Percentiles rank a stretch among this genome's conserved stretches.
These are phyloP conservation scores for Sisor rabdophorus DNA, from an alignment of 2,113 vertebrate genomes.

Conservation along the genomic window DNA sequence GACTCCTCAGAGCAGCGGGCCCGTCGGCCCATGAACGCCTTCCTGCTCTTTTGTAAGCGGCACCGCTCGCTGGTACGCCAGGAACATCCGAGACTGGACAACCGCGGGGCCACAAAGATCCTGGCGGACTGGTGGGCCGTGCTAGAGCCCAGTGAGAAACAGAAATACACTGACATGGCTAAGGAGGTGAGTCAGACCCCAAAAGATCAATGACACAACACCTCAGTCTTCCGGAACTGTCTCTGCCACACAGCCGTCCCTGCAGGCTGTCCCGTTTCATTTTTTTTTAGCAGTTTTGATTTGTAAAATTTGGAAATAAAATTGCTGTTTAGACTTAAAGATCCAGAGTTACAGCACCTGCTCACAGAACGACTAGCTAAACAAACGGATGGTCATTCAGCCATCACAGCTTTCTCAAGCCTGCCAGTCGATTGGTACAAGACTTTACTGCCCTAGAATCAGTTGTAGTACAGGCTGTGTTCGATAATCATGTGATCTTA, in stretches of 20 bases:
- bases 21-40: conserved; percentile 96
- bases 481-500: neutral
- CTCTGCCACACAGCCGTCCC: neutral
- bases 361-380: neutral
- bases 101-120: conserved; percentile 97
- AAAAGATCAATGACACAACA: neutral
- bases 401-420: neutral
- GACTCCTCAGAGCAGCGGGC: conserved; percentile 89
- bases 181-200: conserved; percentile 82
- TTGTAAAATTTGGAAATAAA: neutral
- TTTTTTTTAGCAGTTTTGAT: neutral
- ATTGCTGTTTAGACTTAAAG: neutral
- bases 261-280: neutral
- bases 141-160: conserved; percentile 95
- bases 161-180: conserved; percentile 99
- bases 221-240: neutral
- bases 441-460: neutral
- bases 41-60: conserved; percentile 96
- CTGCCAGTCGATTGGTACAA: neutral
- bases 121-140: conserved; percentile 98
- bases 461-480: too few species aligned
- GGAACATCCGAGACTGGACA: conserved; percentile 94
- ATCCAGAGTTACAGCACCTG: neutral
- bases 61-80: conserved; percentile 95
- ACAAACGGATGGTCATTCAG: neutral